Base-by-base conservation (phyloP, 2,797 vertebrate species). In the Myotis findleyi region DNA sequence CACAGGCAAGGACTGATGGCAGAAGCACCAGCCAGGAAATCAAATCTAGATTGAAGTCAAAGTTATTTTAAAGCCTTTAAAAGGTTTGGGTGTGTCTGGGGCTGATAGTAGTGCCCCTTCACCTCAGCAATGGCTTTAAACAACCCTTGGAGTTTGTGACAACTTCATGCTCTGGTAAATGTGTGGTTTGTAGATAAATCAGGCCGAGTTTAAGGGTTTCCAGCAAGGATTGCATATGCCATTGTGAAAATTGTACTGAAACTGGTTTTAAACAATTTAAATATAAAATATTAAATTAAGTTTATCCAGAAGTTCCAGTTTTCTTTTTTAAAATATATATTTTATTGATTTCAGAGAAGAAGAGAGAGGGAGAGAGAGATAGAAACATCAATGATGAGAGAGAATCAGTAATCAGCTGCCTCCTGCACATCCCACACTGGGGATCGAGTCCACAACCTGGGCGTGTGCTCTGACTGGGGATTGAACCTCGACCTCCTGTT, bases 181-280 rank as follows among this genome's bases (percentile, higher is more conserved):
- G 25, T 69, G 33, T 89, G 53, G n/a, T 71, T 53, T 93, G 18
- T 69, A 94, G 47, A 91, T 49, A 66, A 93, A 82, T 18, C 57
- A 71, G 44, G 23, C 14, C 41, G 44, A 16, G 5, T 59, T 71
- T 64, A 87, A 80, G 86, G 9, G 23, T 79, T 95, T 71, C 8
- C 33, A 96, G n/a, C 44, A 95, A 23, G 4, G n/a, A 55, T 77
- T 72, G 13, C n/a, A 49, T 47, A 79, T 30, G 3, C 49, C 87
- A 89, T 44, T 91, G 5, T 68, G 38, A 93, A 92, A 82, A 57
- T 47, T 38, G 3, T 95, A 33, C 81, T 75, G 57, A 75, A 79
- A 69, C 9, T 69, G 4, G 7, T 69, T 16, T 90, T 93, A 66
- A 68, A 13, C 89, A 69, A 64, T 49, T 87, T 73, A 96, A 17